phyloP scores from a whole-genome alignment of 2,113 vertebrate genomes.

The Chiloscyllium plagiosum region DNA sequence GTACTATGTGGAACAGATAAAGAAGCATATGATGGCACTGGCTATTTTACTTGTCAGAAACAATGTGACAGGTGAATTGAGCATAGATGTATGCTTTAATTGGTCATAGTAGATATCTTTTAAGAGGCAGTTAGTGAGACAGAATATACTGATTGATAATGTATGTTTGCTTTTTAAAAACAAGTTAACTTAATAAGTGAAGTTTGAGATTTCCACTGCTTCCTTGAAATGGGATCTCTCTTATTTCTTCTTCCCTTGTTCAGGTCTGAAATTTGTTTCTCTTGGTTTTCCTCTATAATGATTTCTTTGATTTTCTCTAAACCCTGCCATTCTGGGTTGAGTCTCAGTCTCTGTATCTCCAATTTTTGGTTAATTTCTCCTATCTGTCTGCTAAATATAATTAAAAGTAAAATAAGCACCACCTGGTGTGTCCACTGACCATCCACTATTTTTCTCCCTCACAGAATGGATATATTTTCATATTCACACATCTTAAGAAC shows the following conservation, averaged over 20 bases:
- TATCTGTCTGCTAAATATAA: background rate
- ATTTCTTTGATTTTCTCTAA: background rate
- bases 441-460: background rate
- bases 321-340: background rate
- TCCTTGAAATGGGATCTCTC: background rate
- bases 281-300: background rate
- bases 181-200: background rate
- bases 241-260: background rate
- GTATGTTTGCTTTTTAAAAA: background rate
- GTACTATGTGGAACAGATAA: conserved; percentile 76
- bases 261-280: background rate
- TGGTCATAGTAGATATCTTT: background rate
- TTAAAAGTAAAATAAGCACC: background rate
- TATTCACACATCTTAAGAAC: background rate
- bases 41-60: conserved; percentile 82
- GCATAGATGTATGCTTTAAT: background rate
- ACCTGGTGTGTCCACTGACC: background rate
- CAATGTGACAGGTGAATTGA: conserved; percentile 74
- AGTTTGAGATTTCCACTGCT: background rate
- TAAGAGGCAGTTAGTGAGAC: background rate
- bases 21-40: conserved; percentile 70
- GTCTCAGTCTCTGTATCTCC: background rate
- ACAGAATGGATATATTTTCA: background rate
- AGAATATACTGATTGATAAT: background rate
- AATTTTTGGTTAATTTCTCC: background rate